These are phyloP conservation scores for roundworm (Caenorhabditis elegans) DNA, from an alignment of 1,140 invertebrate genomes.

Conservation along the genomic window WBcel235 BX284606.5:2948001-2948500, in stretches of 20 bases:
- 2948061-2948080: background rate
- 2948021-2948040: background rate
- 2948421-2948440: background rate
- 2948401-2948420: background rate
- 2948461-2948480: background rate
- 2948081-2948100: slow-evolving; percentile 6
- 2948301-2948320: background rate
- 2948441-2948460: background rate
- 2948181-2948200: background rate
- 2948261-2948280: background rate
- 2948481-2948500: background rate
- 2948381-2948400: background rate
- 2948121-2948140: background rate
- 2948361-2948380: background rate
- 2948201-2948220: background rate
- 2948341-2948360: background rate
- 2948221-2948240: background rate
- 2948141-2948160: background rate
- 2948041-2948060: background rate
- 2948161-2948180: background rate
- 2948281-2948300: background rate
- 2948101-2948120: background rate
- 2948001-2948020: background rate
- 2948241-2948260: background rate
- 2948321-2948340: background rate